Evolutionary conservation across 2,888 invertebrate genomes (phyloP).

Genomic region (Athetis lepigone): DNA sequence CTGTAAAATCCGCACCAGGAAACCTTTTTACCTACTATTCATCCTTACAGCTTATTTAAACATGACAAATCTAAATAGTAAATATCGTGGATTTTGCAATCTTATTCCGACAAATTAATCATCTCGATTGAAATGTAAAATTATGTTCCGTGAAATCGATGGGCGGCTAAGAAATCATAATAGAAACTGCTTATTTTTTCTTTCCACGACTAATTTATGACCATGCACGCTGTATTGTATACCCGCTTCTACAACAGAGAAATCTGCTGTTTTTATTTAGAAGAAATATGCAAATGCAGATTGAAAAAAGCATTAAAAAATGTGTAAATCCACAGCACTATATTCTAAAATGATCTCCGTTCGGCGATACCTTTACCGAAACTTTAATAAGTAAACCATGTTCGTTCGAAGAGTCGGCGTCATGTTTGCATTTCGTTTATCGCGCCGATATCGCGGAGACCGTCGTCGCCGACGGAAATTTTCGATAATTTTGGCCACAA

Average conservation of each 20-base stretch:
- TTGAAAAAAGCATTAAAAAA: neutral
- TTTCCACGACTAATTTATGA: conserved; percentile 35
- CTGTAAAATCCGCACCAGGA: conserved; percentile 43
- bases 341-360: conserved; percentile 15
- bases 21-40: conserved; percentile 39
- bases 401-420: conserved; percentile 59
- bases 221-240: conserved; percentile 5
- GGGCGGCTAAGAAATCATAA: conserved; percentile 20
- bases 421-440: conserved; percentile 81
- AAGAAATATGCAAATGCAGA: neutral
- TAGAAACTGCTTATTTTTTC: conserved; percentile 36
- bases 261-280: conserved; percentile 11
- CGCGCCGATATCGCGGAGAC: conserved; percentile 69
- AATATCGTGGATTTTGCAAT: conserved; percentile 10
- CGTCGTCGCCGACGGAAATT: conserved; percentile 74
- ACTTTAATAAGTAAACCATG: conserved; percentile 55
- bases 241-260: conserved; percentile 17
- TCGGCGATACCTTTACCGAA: conserved; percentile 26
- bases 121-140: conserved; percentile 29
- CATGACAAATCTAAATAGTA: conserved; percentile 18
- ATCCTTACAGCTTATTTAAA: conserved; percentile 26
- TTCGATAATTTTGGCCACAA: conserved; percentile 76
- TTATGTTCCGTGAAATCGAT: conserved; percentile 38
- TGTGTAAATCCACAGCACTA: neutral
- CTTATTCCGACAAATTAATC: conserved; percentile 28